Percentiles rank a stretch among this genome's conserved stretches.
Conservation (phyloP, 2,113 vertebrate species). For the Halichoerus grypus region DNA sequence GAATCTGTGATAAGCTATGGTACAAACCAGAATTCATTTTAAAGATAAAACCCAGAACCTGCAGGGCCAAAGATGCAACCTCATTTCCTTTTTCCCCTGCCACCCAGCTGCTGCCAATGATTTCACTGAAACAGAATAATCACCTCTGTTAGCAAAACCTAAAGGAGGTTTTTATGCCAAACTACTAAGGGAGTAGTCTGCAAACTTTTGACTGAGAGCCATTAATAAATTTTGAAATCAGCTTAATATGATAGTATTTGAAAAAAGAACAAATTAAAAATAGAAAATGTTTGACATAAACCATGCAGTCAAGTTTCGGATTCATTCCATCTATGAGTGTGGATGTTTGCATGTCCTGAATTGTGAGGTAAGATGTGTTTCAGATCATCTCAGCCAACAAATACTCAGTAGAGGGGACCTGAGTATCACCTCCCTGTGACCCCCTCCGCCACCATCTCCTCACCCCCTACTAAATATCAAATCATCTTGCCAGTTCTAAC, state of each 20-base stretch:
- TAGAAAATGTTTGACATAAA: background rate
- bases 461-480: background rate
- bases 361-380: background rate
- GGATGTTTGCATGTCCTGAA: background rate
- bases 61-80: background rate
- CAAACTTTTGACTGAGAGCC: background rate
- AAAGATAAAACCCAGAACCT: slow-evolving; percentile 52
- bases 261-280: background rate
- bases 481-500: background rate
- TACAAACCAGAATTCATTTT: slow-evolving; percentile 46
- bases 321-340: background rate
- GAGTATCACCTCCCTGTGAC: background rate
- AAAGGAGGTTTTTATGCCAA: background rate
- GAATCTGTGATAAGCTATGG: slow-evolving; percentile 28
- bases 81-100: background rate
- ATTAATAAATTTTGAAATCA: background rate
- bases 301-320: background rate
- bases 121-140: background rate
- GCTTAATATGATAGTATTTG: background rate
- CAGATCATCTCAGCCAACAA: background rate
- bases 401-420: background rate
- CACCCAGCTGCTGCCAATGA: background rate
- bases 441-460: accelerated
- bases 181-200: background rate
- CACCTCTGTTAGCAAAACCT: background rate